phyloP scores from a whole-genome alignment of 2,113 vertebrate genomes.

The Varanus salvator region DNA sequence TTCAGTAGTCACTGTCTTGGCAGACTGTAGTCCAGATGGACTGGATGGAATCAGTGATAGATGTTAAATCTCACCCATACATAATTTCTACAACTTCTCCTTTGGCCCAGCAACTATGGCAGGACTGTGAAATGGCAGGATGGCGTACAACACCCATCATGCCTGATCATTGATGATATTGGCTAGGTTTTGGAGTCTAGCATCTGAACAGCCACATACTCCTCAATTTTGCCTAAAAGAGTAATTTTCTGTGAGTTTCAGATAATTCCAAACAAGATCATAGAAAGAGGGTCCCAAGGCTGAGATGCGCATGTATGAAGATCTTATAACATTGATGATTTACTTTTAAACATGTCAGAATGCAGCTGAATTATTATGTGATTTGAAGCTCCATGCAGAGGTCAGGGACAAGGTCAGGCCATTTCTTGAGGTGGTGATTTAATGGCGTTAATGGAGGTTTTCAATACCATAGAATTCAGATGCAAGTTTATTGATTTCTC shows the following conservation, averaged over 20 bases:
- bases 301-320: neutral
- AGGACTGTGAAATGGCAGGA: neutral
- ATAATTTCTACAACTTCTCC: neutral
- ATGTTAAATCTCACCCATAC: neutral
- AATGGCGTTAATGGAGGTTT: neutral
- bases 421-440: neutral
- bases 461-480: neutral
- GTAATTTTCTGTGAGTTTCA: neutral
- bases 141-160: neutral
- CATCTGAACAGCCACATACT: neutral
- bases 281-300: neutral
- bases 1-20: neutral
- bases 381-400: neutral
- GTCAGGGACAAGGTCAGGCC: neutral
- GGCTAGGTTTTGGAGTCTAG: neutral
- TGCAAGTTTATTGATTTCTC: neutral
- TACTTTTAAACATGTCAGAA: neutral
- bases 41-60: neutral
- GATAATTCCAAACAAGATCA: neutral
- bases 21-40: neutral
- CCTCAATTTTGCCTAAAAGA: neutral
- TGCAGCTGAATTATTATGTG: neutral
- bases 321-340: neutral
- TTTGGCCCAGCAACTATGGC: neutral
- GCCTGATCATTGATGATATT: neutral